Conservation (phyloP, 2,113 vertebrate species). For the Pipa parva region DNA sequence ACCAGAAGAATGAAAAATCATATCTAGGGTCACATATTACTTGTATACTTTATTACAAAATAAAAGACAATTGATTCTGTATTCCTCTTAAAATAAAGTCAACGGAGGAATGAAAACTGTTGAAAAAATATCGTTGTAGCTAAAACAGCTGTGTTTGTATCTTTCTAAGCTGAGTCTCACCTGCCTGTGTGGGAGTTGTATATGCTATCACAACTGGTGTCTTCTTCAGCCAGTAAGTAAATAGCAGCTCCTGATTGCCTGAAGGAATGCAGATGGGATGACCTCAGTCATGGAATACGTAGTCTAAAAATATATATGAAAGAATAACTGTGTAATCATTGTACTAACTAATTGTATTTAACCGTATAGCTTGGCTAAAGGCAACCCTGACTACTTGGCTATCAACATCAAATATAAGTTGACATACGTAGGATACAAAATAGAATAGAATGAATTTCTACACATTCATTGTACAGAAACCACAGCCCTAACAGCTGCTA, state of each 20-base stretch:
- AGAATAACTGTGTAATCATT: slow-evolving; percentile 40
- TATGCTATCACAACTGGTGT: slow-evolving; percentile 25
- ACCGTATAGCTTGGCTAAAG: neutral
- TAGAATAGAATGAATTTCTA: too few relatives aligned
- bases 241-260: slow-evolving; percentile 21
- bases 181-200: slow-evolving; percentile 34
- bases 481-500: too few relatives aligned
- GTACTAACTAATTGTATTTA: slow-evolving; percentile 26
- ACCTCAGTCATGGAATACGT: slow-evolving; percentile 20
- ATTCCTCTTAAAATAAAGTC: neutral
- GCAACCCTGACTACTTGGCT: neutral
- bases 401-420: slow-evolving; percentile 15
- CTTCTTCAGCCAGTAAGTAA: slow-evolving; percentile 19
- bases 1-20: too few relatives aligned
- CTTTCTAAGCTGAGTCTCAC: slow-evolving; percentile 14
- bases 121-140: neutral
- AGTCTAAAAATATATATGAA: slow-evolving; percentile 25
- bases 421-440: too few relatives aligned
- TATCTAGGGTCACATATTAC: neutral
- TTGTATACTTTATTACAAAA: neutral
- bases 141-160: slow-evolving; percentile 16
- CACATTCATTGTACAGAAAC: too few relatives aligned
- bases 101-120: neutral
- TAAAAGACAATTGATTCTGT: neutral
- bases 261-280: slow-evolving; percentile 34